phyloP scores from a whole-genome alignment of 1,140 invertebrate genomes.

The Ceratina australensis region DNA sequence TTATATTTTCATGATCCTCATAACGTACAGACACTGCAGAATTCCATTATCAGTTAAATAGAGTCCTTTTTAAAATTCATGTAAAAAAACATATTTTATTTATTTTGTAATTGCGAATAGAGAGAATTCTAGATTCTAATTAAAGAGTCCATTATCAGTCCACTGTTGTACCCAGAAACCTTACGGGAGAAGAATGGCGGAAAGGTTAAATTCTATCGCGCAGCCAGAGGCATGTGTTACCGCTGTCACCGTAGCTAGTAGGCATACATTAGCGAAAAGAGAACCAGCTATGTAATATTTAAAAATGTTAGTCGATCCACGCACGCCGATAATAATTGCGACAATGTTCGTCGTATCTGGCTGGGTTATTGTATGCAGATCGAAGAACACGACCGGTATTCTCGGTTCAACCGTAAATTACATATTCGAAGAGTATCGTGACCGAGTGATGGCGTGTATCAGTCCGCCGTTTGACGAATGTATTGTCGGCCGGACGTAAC shows the following conservation, averaged over 20 bases:
- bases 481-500: conserved; percentile 19
- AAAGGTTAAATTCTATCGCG: conserved; percentile 31
- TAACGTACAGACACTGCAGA: no score
- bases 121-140: not conserved
- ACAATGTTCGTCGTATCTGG: conserved; percentile 38
- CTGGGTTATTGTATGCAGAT: conserved; percentile 47
- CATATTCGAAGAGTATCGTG: conserved; percentile 45
- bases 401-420: conserved; percentile 31
- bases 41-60: no score
- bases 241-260: not conserved
- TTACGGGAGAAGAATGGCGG: not conserved
- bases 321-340: conserved; percentile 45
- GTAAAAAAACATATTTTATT: no score
- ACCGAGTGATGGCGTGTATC: conserved; percentile 29
- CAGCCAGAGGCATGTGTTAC: not conserved
- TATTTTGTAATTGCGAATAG: no score
- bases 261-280: not conserved
- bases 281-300: conserved; percentile 24
- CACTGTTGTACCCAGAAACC: not conserved
- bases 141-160: not conserved
- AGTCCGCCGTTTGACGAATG: conserved; percentile 8
- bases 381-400: conserved; percentile 44
- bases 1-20: no score
- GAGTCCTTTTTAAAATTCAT: no score
- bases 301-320: conserved; percentile 31